phyloP scores from a whole-genome alignment of 2,113 vertebrate species.

The Ceratotherium simum region DNA sequence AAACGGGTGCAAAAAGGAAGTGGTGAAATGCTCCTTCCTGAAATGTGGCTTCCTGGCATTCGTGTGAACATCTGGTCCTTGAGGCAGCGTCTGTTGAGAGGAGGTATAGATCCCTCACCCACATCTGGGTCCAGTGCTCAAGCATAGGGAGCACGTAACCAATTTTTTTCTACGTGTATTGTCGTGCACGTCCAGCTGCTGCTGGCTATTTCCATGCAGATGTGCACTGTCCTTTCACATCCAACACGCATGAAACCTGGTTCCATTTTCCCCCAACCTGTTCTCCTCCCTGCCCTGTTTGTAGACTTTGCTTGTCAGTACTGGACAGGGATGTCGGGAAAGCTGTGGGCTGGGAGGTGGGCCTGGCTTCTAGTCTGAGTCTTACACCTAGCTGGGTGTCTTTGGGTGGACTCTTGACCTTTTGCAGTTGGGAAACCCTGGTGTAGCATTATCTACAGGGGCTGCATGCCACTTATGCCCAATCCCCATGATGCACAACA shows the following conservation, averaged over 20 bases:
- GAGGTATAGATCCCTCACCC: no score
- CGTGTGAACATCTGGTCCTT: not conserved
- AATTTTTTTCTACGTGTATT: rapidly evolving
- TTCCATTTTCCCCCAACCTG: not conserved
- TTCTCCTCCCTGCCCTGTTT: not conserved
- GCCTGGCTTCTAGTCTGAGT: not conserved
- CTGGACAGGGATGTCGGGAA: not conserved
- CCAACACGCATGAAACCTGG: not conserved
- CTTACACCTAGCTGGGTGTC: no score
- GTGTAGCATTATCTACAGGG: not conserved
- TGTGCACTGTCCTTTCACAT: not conserved
- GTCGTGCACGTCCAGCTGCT: not conserved
- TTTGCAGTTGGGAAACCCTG: not conserved
- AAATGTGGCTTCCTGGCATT: not conserved
- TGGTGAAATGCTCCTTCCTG: not conserved
- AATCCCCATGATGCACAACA: rapidly evolving
- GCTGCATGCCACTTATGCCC: not conserved
- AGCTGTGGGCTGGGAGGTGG: rapidly evolving
- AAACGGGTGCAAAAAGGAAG: not conserved
- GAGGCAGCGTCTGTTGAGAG: not conserved
- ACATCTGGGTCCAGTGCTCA: not conserved
- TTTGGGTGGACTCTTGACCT: not conserved
- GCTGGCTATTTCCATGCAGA: not conserved
- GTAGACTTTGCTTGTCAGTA: not conserved
- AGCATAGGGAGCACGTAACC: not conserved